A percentile compares a stretch with the other conserved stretches of the same genome.
phyloP scores from a whole-genome alignment of 2,797 vertebrate species.

The Rhincodon typus region DNA sequence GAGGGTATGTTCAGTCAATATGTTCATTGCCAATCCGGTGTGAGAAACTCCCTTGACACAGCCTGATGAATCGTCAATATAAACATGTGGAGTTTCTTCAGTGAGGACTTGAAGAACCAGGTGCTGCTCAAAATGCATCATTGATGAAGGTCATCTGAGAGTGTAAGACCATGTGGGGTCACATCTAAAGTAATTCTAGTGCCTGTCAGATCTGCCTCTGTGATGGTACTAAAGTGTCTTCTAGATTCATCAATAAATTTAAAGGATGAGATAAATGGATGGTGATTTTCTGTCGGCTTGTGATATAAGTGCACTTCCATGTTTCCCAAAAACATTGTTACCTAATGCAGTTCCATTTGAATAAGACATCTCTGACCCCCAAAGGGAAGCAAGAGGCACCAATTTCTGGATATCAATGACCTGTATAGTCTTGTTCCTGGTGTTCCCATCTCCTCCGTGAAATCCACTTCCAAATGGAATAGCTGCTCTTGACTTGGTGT shows the following conservation, averaged over 20 bases:
- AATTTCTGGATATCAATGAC: neutral
- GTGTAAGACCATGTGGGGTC: neutral
- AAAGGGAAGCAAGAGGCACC: neutral
- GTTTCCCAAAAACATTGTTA: neutral
- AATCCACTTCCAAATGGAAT: neutral
- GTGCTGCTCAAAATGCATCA: too few relatives aligned
- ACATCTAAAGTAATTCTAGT: neutral
- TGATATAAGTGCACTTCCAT: neutral
- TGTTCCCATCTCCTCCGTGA: neutral
- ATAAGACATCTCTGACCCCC: neutral
- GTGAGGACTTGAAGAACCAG: too few relatives aligned
- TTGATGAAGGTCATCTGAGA: too few relatives aligned
- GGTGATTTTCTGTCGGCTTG: neutral
- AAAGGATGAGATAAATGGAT: neutral
- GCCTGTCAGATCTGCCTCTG: neutral
- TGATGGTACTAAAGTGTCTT: neutral
- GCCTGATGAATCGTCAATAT: too few relatives aligned
- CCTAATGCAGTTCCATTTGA: neutral
- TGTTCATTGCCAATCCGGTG: too few relatives aligned
- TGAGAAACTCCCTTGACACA: too few relatives aligned
- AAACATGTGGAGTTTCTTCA: too few relatives aligned
- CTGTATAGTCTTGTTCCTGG: neutral
- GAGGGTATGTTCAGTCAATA: too few relatives aligned
- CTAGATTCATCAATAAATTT: neutral
- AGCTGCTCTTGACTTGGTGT: neutral